Conservation (phyloP, 2,113 vertebrate genomes). For the Hyla sarda region DNA sequence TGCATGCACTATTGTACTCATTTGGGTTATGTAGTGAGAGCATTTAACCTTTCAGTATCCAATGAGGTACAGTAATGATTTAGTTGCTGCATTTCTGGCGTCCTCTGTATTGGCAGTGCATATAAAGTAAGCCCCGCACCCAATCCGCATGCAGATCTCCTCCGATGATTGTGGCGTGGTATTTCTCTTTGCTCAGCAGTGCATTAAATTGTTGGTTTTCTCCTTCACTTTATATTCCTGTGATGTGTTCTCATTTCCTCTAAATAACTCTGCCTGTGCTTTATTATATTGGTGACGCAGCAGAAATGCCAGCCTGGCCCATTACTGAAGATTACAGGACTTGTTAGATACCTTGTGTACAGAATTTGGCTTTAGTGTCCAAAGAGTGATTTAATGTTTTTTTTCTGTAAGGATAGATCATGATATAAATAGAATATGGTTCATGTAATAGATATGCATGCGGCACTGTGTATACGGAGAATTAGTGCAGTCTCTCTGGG, state of each 20-base stretch:
- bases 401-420: no score
- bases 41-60: background rate
- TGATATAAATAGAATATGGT: no score
- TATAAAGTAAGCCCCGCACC: background rate
- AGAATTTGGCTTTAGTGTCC: background rate
- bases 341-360: background rate
- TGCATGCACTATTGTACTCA: background rate
- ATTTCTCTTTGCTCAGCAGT: conserved; percentile 36
- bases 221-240: conserved; percentile 30
- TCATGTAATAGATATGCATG: no score
- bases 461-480: no score
- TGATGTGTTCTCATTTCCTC: conserved; percentile 38
- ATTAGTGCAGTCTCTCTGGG: no score
- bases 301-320: background rate
- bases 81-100: background rate
- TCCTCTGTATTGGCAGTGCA: conserved; percentile 6
- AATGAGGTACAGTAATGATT: conserved; percentile 14
- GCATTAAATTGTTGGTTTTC: conserved; percentile 44
- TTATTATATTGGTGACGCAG: background rate
- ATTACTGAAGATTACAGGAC: background rate
- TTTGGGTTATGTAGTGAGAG: background rate
- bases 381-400: background rate
- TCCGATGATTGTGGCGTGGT: conserved; percentile 1
- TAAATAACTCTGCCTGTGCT: conserved; percentile 28
- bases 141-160: conserved; percentile 26